Evolutionary conservation across 2,888 invertebrate genomes (phyloP).

Genomic region (Parnassius mnemosyne): DNA sequence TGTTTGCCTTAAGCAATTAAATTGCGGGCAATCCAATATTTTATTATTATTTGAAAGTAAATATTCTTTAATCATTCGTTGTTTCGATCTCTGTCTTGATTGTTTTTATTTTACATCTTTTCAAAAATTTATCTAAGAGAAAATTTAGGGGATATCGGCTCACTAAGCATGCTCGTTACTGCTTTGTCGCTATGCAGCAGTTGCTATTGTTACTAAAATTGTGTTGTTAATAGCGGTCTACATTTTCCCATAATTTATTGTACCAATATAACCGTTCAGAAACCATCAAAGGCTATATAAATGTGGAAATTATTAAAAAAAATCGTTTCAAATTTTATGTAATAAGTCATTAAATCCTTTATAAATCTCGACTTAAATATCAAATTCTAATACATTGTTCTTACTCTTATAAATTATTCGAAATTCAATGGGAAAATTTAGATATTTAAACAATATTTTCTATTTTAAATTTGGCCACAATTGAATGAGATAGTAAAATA

Average conservation of each 20-base stretch:
- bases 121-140: constrained; percentile 21
- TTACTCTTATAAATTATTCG: constrained; percentile 1
- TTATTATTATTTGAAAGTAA: neutral
- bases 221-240: constrained; percentile 34
- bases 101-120: constrained; percentile 16
- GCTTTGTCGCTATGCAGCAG: constrained; percentile 42
- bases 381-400: no score
- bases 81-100: constrained; percentile 1
- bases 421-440: constrained; percentile 55
- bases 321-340: no score
- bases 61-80: neutral
- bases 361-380: no score
- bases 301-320: no score
- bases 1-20: neutral
- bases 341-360: no score
- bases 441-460: constrained; percentile 31
- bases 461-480: constrained; percentile 29
- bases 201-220: constrained; percentile 11
- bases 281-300: constrained; percentile 23
- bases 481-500: constrained; percentile 35
- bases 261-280: constrained; percentile 11
- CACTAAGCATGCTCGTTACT: constrained; percentile 37
- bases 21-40: constrained; percentile 19
- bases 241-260: constrained; percentile 34
- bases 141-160: constrained; percentile 26